Conservation (phyloP, 2,888 invertebrate genomes). For the Metallyticus violacea region DNA sequence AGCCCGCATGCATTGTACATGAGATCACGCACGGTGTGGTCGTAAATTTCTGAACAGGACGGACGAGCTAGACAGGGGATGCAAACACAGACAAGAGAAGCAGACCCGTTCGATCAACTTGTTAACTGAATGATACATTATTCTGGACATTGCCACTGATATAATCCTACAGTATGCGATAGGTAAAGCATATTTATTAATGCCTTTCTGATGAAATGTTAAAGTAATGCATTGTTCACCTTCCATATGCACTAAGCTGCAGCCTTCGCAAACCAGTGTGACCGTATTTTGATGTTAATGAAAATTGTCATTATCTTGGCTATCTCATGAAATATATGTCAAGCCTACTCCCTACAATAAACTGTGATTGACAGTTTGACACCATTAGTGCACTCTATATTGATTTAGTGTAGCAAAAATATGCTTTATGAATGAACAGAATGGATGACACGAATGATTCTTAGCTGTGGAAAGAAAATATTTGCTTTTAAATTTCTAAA, state of each 20-base stretch:
- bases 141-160: neutral
- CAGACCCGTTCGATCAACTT: neutral
- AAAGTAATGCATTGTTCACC: neutral
- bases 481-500: too few relatives aligned
- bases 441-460: too few relatives aligned
- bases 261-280: neutral
- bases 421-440: too few relatives aligned
- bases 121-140: neutral
- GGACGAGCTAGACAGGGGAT: neutral
- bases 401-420: too few relatives aligned
- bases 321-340: too few relatives aligned
- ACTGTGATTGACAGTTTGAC: too few relatives aligned
- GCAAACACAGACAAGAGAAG: neutral
- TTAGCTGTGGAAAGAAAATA: too few relatives aligned
- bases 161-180: neutral
- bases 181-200: neutral
- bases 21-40: neutral
- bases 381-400: too few relatives aligned
- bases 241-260: neutral
- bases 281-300: neutral
- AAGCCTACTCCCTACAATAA: too few relatives aligned
- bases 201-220: neutral
- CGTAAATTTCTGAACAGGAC: neutral
- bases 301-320: neutral
- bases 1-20: neutral